Percentiles rank a stretch among this genome's conserved stretches.
These are phyloP conservation scores for Cancer borealis DNA, from an alignment of 2,888 invertebrate species.

Conservation along the genomic window DNA sequence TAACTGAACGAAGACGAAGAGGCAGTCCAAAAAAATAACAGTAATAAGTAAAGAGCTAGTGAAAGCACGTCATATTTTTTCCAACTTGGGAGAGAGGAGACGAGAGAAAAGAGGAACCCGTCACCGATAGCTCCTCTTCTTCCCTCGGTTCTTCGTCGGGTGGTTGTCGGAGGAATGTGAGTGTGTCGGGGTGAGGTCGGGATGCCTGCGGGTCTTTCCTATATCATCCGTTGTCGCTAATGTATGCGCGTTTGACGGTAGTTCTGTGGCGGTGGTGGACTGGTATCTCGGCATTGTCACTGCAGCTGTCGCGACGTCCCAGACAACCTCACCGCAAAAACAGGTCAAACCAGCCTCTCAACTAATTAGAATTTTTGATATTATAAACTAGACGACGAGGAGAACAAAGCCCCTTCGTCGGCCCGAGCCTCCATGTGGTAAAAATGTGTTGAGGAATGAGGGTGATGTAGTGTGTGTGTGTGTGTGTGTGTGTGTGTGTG, in stretches of 20 bases:
- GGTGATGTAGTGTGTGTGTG: conserved; percentile 36
- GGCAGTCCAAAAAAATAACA: neutral
- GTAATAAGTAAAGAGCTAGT: neutral
- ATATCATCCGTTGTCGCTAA: conserved; percentile 60
- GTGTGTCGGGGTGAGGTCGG: neutral
- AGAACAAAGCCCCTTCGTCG: conserved; percentile 58
- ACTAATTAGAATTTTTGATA: conserved; percentile 72
- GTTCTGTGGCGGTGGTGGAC: conserved; percentile 49
- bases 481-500: conserved; percentile 47
- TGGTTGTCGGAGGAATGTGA: conserved; percentile 24
- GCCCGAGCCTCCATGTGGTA: conserved; percentile 34
- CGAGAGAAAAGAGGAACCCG: neutral
- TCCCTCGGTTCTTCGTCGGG: neutral
- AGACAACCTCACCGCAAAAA: conserved; percentile 57
- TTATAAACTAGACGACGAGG: conserved; percentile 63
- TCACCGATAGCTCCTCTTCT: neutral
- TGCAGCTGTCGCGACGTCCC: conserved; percentile 61
- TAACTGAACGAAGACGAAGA: neutral
- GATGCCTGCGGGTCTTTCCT: conserved; percentile 27
- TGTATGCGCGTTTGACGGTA: conserved; percentile 57
- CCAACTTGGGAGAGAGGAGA: neutral
- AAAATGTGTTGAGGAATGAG: conserved; percentile 53
- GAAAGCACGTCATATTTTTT: neutral
- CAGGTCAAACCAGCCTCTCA: conserved; percentile 62
- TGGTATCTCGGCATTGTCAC: conserved; percentile 60